Evolutionary conservation across 37 sponge, comb jelly and placozoan genomes (phyloP).

Genomic region (Corticium candelabrum): DNA sequence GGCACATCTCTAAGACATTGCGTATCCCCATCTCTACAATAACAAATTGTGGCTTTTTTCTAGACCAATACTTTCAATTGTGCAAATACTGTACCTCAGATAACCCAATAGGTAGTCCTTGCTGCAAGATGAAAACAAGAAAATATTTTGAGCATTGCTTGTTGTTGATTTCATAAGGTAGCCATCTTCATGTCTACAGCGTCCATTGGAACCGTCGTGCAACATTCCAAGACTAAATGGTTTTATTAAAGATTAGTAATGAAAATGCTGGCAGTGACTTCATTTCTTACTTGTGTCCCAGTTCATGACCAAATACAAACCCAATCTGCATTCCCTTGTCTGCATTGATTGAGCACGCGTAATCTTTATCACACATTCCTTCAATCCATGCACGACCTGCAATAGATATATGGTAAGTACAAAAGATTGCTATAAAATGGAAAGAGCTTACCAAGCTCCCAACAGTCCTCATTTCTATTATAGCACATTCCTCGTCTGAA

Average conservation of each 20-base stretch:
- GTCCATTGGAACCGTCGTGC: neutral
- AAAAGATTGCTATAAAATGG: neutral
- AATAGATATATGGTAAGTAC: too few relatives aligned
- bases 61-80: neutral
- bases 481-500: neutral
- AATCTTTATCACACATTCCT: neutral
- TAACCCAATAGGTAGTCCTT: neutral
- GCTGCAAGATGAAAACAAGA: neutral
- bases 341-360: neutral
- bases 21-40: neutral
- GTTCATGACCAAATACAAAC: conserved; percentile 5
- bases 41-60: neutral
- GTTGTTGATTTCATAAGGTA: conserved; percentile 7
- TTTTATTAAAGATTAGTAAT: neutral
- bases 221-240: conserved; percentile 11
- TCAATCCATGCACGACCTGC: conserved; percentile 8
- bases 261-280: neutral
- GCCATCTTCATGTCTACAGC: neutral
- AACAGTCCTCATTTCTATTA: neutral
- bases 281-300: conserved; percentile 8
- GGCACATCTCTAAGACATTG: neutral
- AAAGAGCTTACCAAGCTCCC: neutral
- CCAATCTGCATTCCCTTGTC: neutral
- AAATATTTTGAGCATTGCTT: neutral
- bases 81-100: conserved; percentile 7